Percentiles rank a stretch among this genome's conserved stretches.
These are phyloP conservation scores for Lagenorhynchus albirostris DNA, from an alignment of 2,113 vertebrate species.

Conservation along the genomic window DNA sequence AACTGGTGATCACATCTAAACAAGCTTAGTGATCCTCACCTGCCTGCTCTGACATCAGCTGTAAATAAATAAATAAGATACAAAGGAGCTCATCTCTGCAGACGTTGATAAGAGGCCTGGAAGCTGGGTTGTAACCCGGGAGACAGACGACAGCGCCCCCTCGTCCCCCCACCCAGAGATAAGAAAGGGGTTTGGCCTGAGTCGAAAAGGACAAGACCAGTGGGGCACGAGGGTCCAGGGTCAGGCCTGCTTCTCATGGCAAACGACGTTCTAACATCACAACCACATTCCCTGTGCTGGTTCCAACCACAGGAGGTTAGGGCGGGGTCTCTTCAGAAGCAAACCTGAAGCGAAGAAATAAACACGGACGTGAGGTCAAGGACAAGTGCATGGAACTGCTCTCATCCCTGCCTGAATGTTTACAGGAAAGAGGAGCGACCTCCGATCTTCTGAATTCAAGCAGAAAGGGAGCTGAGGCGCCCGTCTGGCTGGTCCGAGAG, in stretches of 20 bases:
- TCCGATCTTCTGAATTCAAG: not conserved
- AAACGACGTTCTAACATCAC: not conserved
- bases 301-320: not conserved
- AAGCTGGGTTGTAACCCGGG: not conserved
- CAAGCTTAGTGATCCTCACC: not conserved
- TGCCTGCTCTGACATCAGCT: not conserved
- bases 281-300: not conserved
- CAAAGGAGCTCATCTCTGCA: not conserved
- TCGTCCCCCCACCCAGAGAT: not conserved
- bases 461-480: not conserved
- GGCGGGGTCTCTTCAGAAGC: not conserved
- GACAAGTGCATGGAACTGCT: not conserved
- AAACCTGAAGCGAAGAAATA: not conserved
- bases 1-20: conserved; percentile 14
- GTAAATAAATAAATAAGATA: not conserved
- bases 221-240: no score
- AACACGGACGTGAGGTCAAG: not conserved
- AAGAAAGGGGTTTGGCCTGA: not conserved
- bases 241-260: not conserved
- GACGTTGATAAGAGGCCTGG: not conserved
- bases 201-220: not conserved
- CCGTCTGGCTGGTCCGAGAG: not conserved
- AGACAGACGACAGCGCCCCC: not conserved
- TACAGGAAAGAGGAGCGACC: not conserved
- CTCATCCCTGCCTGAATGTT: not conserved